Conservation (phyloP, 2,797 vertebrate species). For the Gadopsis bispinosus region DNA sequence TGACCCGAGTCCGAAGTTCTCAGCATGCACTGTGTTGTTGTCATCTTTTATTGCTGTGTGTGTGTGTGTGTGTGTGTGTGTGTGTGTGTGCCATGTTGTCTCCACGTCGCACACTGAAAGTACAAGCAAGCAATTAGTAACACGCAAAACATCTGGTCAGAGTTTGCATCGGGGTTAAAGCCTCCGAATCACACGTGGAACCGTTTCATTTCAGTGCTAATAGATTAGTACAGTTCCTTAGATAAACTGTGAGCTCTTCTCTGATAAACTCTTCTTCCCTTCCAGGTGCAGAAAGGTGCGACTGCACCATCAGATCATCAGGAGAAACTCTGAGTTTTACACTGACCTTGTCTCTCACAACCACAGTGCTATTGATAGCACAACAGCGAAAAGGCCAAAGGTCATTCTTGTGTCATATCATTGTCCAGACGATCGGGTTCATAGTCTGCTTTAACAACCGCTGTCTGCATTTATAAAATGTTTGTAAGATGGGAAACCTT, state of each 20-base stretch:
- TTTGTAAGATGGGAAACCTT: slow-evolving; percentile 35
- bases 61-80: slow-evolving; percentile 35
- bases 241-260: not conserved
- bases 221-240: not conserved
- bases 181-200: no score
- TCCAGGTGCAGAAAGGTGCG: not conserved
- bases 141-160: not conserved
- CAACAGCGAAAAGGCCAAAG: slow-evolving; percentile 31
- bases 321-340: not conserved
- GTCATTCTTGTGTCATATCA: slow-evolving; percentile 37
- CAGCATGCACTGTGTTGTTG: slow-evolving; percentile 55
- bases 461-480: slow-evolving; percentile 21
- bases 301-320: not conserved
- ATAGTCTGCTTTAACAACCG: slow-evolving; percentile 41
- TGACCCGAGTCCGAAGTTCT: slow-evolving; percentile 81
- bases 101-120: slow-evolving; percentile 73
- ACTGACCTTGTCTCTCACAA: not conserved
- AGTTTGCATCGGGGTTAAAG: not conserved
- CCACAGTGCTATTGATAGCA: not conserved
- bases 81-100: slow-evolving; percentile 46
- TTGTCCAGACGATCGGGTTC: slow-evolving; percentile 26
- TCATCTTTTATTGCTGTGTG: slow-evolving; percentile 79
- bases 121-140: not conserved
- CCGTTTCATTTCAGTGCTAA: not conserved
- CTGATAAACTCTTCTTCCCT: not conserved